A percentile compares a stretch with the other conserved stretches of the same genome.
Evolutionary conservation across 2,888 invertebrate species (phyloP).

Genomic region (Rotaria magnacalcarata): DNA sequence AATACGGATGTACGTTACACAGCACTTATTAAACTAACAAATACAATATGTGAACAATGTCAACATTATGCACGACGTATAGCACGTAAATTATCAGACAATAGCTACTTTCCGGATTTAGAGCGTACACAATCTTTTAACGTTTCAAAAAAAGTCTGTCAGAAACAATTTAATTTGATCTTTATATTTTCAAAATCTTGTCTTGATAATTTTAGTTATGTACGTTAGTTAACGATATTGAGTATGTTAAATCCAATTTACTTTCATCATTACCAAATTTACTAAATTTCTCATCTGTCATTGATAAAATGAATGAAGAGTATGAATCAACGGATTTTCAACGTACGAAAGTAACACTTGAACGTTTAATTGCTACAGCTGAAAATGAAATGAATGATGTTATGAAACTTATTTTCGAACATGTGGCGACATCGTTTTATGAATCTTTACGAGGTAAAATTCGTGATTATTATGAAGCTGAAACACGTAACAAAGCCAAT

Average conservation of each 20-base stretch:
- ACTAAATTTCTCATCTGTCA: not conserved
- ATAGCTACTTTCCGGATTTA: not conserved
- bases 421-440: not conserved
- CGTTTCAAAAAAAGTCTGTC: not conserved
- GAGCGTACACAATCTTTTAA: conserved; percentile 21
- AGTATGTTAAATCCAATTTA: not conserved
- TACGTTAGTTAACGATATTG: conserved; percentile 23
- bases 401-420: conserved; percentile 12
- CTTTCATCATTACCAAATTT: conserved; percentile 10
- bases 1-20: not conserved
- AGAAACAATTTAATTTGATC: not conserved
- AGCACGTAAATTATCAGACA: conserved; percentile 2
- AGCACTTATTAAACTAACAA: conserved; percentile 26
- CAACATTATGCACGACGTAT: conserved; percentile 27
- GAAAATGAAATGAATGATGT: conserved; percentile 3
- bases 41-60: conserved; percentile 37
- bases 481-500: not conserved
- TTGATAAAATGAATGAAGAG: not conserved
- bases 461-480: not conserved
- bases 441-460: not conserved
- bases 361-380: not conserved
- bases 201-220: not conserved
- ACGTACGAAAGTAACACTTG: not conserved
- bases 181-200: not conserved
- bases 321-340: not conserved